Percentiles rank a stretch among this genome's conserved stretches.
Conservation (phyloP, 2,888 invertebrate species). For the Axea sp. region DNA sequence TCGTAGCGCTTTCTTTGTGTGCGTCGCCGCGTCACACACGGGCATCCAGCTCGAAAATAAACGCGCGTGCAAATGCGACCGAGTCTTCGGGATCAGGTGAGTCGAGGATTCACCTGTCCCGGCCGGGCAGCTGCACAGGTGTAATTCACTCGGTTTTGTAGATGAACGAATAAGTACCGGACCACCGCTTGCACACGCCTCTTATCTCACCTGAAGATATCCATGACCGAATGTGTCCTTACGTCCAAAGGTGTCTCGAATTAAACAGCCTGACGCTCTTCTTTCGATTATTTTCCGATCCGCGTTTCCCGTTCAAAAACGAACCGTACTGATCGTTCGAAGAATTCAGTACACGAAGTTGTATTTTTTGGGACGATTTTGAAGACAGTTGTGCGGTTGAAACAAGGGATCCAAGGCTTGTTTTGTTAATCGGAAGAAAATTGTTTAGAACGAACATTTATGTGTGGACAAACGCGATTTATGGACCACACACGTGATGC, state of each 20-base stretch:
- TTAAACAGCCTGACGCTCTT: no score
- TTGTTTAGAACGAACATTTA: no score
- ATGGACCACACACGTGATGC: no score
- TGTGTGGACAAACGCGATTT: no score
- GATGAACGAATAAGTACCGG: slow-evolving; percentile 65
- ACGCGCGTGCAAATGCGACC: slow-evolving; percentile 66
- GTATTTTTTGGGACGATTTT: no score
- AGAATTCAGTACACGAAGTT: no score
- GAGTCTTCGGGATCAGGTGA: slow-evolving; percentile 74
- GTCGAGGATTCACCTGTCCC: slow-evolving; percentile 76
- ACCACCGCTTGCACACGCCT: slow-evolving; percentile 66
- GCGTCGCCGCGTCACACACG: slow-evolving; percentile 19
- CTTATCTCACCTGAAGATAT: slow-evolving; percentile 50
- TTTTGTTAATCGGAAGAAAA: no score
- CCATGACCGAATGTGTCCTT: slow-evolving; percentile 25
- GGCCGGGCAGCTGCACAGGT: slow-evolving; percentile 77
- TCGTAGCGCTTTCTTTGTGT: slow-evolving; percentile 39
- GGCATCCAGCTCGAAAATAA: slow-evolving; percentile 64
- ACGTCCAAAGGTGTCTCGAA: slow-evolving; percentile 23
- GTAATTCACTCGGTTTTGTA: slow-evolving; percentile 70
- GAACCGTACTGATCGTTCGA: no score
- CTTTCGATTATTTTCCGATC: no score
- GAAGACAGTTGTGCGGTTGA: no score
- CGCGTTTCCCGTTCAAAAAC: no score
- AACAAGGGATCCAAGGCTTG: no score